Base-by-base conservation (phyloP, 2,113 vertebrate species). In the Camelus dromedarius region DNA sequence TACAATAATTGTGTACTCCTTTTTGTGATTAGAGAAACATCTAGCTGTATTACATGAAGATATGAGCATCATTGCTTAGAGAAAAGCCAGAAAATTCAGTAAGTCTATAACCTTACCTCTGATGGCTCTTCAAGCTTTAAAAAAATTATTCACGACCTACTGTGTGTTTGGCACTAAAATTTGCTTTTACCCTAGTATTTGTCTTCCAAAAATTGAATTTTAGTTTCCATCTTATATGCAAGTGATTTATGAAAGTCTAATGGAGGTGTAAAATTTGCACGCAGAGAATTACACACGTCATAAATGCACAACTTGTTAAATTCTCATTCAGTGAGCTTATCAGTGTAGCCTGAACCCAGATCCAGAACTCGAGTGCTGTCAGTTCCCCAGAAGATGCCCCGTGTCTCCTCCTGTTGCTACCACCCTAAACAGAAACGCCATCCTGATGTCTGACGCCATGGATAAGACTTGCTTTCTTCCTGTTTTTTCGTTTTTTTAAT, bases 381-480 rank as follows among this genome's bases (percentile, higher is more conserved):
- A 35, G 84, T 20, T 14, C 67, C 52, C 18, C 28, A 10, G 67
- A 87, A 26, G 26, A 26, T 6, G 1, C 5, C 50, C 10, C 22
- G 18, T 0, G 1, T 4, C 28, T 15, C 4, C 48, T 8, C 30
- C 13, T 20, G 14, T 13, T 46, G 46, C 19, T 18, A 0, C 46
- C 60, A 12, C 24, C 12, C 24, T 42, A 30, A 20, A 52, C 18
- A 6, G 3, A 18, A n/a, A n/a, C 38, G 20, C 16, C 26, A 6
- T 9, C 79, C 32, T 32, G n/a, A 22, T 64, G 32, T 73, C 32
- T 60, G 38, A 35, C 24, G 84, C 8, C 56, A 24, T 48, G 30
- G 6, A 5, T 42, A 5, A 42, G 38, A 4, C 5, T 42, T 42
- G 38, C 38, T 42, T 42, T 42, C 38, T 42, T 58, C 52, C 52